Percentiles rank a stretch among this genome's conserved stretches.
These are phyloP conservation scores for Glandiceps talaboti DNA, from an alignment of 53 echinoderm and acorn worm species.

Conservation along the genomic window DNA sequence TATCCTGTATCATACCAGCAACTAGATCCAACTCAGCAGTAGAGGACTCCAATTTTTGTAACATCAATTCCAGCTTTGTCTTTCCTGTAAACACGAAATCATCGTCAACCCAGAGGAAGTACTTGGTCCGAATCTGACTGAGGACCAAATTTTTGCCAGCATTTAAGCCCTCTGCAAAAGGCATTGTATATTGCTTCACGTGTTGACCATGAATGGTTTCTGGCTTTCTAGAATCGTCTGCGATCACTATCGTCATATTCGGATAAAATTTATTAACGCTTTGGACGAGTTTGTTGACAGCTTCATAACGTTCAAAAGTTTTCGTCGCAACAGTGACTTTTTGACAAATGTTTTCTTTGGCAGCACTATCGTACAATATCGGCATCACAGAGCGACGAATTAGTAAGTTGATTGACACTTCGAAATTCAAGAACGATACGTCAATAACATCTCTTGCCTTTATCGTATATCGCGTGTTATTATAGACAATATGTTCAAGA, in stretches of 20 bases:
- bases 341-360: background rate
- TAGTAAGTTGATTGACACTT: background rate
- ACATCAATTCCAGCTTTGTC: background rate
- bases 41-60: background rate
- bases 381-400: background rate
- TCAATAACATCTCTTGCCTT: background rate
- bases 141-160: background rate
- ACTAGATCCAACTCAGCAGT: background rate
- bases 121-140: background rate
- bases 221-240: background rate
- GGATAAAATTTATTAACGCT: background rate
- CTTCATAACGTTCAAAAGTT: background rate
- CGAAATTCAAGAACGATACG: background rate
- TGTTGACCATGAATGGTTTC: background rate
- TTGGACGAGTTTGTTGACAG: background rate
- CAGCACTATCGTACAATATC: background rate
- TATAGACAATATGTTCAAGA: background rate
- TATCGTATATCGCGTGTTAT: background rate
- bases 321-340: background rate
- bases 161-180: background rate
- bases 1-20: background rate
- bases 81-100: background rate
- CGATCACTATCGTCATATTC: background rate
- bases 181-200: background rate
- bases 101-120: background rate